Evolutionary conservation across 2,113 vertebrate species (phyloP), one percentile per base, ranked within the genome.

Genomic region (Microcebus ravelobensis): DNA sequence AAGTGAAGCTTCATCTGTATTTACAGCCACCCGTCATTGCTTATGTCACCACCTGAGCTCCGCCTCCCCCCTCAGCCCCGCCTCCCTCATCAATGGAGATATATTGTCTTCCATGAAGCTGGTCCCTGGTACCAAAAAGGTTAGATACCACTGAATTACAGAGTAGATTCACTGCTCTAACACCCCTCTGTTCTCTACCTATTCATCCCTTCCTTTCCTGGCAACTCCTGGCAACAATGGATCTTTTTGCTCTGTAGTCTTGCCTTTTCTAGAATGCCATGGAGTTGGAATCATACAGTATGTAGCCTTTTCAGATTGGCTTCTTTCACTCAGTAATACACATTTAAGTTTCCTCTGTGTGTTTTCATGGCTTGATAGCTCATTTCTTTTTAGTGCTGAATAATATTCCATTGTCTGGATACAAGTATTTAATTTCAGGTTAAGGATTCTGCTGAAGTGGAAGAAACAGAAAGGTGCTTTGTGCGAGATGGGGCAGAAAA

Each of bases 361-460:
- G 12, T 90, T 89, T 81, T 59, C 13, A 63, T 34, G n/a, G 34
- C 23, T 57, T 52, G 79, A 80, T 48, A 83, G 61, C 27, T 70
- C 45, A 59, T 57, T 85, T 45, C 15, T 70, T 68, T 95, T 94
- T 63, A 63, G 52, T 83, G 34, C 5, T 71, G 52, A 90, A 59
- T 77, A 52, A 76, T 80, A 70, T n/a, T 91, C 79, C 55, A 45
- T 67, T 79, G 34, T 86, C 67, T 48, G 21, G 23, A 48, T 63
- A 34, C 10, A 67, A 17, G 65, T n/a, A 63, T 73, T 96, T 87
- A 94, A 90, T 84, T 87, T 97, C n/a, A 77, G 89, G 6, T 76
- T 48, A 90, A 94, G 65, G 8, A 48, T 91, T 91, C 61, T 87
- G 45, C 45, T 94, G 42, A 65, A 83, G 90, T 63, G 31, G 83